Percentiles rank a stretch among this genome's conserved stretches.
phyloP scores from a whole-genome alignment of 1,140 invertebrate genomes.

The Drosophila miranda region DNA sequence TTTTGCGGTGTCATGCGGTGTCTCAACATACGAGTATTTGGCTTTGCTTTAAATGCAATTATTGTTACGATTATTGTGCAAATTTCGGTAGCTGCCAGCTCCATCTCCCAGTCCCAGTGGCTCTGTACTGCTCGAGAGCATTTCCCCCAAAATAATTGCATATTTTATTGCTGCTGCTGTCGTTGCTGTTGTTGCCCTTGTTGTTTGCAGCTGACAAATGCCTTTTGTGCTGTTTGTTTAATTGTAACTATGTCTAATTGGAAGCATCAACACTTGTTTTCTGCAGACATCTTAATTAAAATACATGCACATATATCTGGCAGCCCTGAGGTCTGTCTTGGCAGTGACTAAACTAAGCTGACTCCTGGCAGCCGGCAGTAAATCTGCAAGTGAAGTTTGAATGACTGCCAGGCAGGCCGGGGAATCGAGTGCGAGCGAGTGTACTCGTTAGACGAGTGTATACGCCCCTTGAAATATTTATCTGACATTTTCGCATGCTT shows the following conservation, averaged over 20 bases:
- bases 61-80: conserved; percentile 66
- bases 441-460: too few relatives aligned
- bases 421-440: too few relatives aligned
- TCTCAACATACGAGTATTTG: conserved; percentile 62
- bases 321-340: conserved; percentile 1
- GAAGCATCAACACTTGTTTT: conserved; percentile 52
- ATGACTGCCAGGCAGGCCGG: conserved; percentile 49
- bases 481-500: conserved; percentile 65
- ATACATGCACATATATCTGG: conserved; percentile 9
- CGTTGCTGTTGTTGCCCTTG: conserved; percentile 26
- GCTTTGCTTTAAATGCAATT: conserved; percentile 60
- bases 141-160: conserved; percentile 58
- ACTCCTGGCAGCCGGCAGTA: too few relatives aligned
- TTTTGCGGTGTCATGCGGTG: conserved; percentile 45
- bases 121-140: conserved; percentile 19
- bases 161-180: conserved; percentile 46
- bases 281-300: conserved; percentile 44
- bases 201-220: conserved; percentile 53
- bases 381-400: conserved; percentile 61
- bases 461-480: conserved; percentile 57
- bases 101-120: too few relatives aligned
- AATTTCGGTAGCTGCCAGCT: conserved; percentile 10
- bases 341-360: background rate
- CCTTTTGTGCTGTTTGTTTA: conserved; percentile 45
- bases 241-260: conserved; percentile 56